Conservation (phyloP, 2,113 vertebrate species). For the Seriola rivoliana region DNA sequence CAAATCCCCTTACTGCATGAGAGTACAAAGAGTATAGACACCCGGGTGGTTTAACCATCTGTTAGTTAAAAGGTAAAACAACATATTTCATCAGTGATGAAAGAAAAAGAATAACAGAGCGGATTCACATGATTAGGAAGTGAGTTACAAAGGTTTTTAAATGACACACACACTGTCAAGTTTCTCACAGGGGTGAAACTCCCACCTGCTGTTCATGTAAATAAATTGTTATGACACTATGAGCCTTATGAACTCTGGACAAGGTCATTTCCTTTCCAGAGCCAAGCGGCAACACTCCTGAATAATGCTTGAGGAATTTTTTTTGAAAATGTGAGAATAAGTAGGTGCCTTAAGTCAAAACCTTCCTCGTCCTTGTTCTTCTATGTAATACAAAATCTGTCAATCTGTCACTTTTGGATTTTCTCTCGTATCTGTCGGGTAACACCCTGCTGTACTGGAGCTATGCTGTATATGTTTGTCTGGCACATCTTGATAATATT, state of each 20-base stretch:
- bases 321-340: not conserved
- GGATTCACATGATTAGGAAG: conserved; percentile 17
- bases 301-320: conserved; percentile 4
- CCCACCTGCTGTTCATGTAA: not conserved
- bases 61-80: conserved; percentile 41
- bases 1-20: not conserved
- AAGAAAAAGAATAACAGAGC: not conserved
- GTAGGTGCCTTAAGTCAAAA: not conserved
- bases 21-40: conserved; percentile 6
- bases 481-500: not conserved
- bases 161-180: not conserved
- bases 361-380: not conserved
- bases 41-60: conserved; percentile 50
- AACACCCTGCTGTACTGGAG: not conserved
- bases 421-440: too few species aligned
- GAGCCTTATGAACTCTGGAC: not conserved
- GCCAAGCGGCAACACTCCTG: not conserved
- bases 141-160: conserved; percentile 26
- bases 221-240: not conserved
- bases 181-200: not conserved
- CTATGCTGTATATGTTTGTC: not conserved
- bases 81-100: conserved; percentile 14
- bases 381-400: not conserved
- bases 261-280: conserved; percentile 1
- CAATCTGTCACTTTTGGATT: not conserved